Conservation (phyloP, 2,888 invertebrate genomes). For the Drosophila leonis region DNA sequence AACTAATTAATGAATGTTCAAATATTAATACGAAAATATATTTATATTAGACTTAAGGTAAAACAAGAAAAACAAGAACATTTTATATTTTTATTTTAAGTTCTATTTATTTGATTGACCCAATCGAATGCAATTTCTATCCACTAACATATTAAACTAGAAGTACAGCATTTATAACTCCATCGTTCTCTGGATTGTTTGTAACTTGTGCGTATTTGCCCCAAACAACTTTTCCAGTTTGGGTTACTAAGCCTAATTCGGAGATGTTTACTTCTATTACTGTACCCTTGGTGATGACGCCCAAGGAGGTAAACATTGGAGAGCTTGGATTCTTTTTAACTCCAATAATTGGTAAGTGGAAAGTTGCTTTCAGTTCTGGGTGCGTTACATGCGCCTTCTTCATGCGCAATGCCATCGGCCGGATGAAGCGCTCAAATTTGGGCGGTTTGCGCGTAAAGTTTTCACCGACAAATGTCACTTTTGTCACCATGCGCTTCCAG, state of each 20-base stretch:
- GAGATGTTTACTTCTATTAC: slow-evolving; percentile 99
- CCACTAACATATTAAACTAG: slow-evolving; percentile 89
- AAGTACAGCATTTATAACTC: slow-evolving; percentile 99
- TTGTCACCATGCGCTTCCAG: slow-evolving; percentile 99
- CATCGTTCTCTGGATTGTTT: slow-evolving; percentile 99
- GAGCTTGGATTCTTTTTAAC: slow-evolving; percentile 99
- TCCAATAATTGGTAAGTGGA: slow-evolving; percentile 98
- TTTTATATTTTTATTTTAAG: neutral
- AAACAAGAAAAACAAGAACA: neutral
- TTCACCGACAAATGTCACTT: slow-evolving; percentile 98
- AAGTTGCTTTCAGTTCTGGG: slow-evolving; percentile 99
- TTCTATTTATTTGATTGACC: slow-evolving; percentile 19
- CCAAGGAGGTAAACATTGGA: slow-evolving; percentile 97
- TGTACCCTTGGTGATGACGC: slow-evolving; percentile 99
- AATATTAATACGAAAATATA: neutral
- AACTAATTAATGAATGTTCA: neutral
- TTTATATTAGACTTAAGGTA: neutral
- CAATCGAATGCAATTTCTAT: slow-evolving; percentile 65
- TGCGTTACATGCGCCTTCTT: slow-evolving; percentile 99
- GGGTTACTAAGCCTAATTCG: slow-evolving; percentile 98
- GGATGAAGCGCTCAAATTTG: slow-evolving; percentile 98
- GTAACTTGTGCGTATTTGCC: slow-evolving; percentile 99
- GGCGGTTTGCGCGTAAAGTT: slow-evolving; percentile 99
- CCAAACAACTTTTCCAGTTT: slow-evolving; percentile 99
- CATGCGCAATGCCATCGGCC: slow-evolving; percentile 98